phyloP scores from a whole-genome alignment of 1,140 invertebrate genomes.

The Ptiloglossa arizonensis region DNA sequence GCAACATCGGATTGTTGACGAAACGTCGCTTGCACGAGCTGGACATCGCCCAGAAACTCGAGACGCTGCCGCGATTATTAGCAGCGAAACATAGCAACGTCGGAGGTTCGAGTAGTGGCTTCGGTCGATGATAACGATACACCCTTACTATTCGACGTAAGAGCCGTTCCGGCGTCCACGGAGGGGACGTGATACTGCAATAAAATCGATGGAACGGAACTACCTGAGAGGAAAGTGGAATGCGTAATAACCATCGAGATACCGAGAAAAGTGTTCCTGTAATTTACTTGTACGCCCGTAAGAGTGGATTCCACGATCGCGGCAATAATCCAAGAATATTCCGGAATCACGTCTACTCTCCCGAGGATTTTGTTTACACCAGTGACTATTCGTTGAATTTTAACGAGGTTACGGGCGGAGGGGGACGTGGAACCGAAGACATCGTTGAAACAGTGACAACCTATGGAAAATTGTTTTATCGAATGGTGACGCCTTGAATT shows the following conservation, averaged over 20 bases:
- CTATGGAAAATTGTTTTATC: too few relatives aligned
- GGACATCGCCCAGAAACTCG: not conserved
- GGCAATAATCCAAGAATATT: not conserved
- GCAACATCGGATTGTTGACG: not conserved
- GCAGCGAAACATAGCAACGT: too few relatives aligned
- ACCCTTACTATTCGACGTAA: too few relatives aligned
- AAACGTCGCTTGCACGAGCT: slow-evolving; percentile 1
- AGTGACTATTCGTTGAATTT: too few relatives aligned
- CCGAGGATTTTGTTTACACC: not conserved
- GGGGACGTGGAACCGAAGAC: too few relatives aligned
- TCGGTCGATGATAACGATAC: too few relatives aligned
- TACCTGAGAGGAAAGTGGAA: not conserved
- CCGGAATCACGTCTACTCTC: not conserved
- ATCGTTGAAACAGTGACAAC: too few relatives aligned
- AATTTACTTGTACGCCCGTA: not conserved
- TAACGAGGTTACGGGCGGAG: too few relatives aligned
- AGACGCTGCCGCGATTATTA: not conserved
- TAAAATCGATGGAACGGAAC: not conserved
- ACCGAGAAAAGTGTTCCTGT: not conserved
- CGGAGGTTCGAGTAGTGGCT: too few relatives aligned
- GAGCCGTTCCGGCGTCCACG: too few relatives aligned
- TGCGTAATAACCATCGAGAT: not conserved
- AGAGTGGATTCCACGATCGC: not conserved
- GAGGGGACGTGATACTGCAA: not conserved
- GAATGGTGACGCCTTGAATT: too few relatives aligned